phyloP scores from a whole-genome alignment of 1,140 invertebrate genomes.

The Plodia interpunctella region DNA sequence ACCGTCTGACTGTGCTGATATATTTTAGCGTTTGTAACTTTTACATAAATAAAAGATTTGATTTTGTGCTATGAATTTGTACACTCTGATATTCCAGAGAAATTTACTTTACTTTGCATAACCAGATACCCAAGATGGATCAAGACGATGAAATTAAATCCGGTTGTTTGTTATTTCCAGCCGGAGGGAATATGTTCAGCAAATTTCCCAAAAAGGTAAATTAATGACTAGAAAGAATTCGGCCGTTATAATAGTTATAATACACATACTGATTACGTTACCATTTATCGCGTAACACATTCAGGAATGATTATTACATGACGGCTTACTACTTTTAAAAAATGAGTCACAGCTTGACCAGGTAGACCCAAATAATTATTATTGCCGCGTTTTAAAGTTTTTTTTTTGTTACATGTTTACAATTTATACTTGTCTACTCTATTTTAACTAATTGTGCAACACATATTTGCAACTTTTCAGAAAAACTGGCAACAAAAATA shows the following conservation, averaged over 20 bases:
- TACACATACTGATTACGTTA: background rate
- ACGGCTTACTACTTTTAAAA: background rate
- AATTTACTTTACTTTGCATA: conserved; percentile 14
- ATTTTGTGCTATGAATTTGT: conserved; percentile 29
- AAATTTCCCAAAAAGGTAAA: conserved; percentile 78
- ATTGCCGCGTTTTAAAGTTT: too few species aligned
- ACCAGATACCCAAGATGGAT: conserved; percentile 75
- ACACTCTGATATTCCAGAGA: conserved; percentile 15
- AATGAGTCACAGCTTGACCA: background rate
- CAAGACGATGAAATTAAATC: conserved; percentile 81
- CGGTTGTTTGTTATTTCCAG: conserved; percentile 83
- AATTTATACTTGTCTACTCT: background rate
- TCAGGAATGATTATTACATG: background rate
- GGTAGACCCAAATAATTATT: too few species aligned
- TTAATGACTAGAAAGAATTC: conserved; percentile 6
- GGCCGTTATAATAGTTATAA: background rate
- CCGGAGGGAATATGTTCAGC: conserved; percentile 79
- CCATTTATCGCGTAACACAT: background rate
- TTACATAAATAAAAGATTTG: conserved; percentile 3
- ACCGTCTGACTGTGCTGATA: conserved; percentile 3
- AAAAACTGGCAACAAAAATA: conserved; percentile 88
- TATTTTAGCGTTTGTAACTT: background rate
- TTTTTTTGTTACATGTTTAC: background rate
- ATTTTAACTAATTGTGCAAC: background rate
- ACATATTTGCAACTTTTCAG: conserved; percentile 70